Base-by-base conservation (phyloP, 2,113 vertebrate species). In the Catharus bicknelli region DNA sequence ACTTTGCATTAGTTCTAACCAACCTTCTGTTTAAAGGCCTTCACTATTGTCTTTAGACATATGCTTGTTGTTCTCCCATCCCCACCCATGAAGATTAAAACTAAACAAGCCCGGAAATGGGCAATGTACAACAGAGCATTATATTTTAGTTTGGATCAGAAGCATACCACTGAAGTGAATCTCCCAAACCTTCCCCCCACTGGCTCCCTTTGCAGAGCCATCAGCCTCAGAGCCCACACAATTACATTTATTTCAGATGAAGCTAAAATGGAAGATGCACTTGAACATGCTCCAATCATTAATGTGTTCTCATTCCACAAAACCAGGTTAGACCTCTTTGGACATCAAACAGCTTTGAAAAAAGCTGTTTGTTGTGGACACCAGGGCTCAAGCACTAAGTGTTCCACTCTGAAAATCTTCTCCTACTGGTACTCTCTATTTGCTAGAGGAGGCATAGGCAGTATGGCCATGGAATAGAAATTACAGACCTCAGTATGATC, bases 221-320 rank as follows among this genome's bases (percentile, higher is more conserved):
- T 51, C 26, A 22, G 32, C 43, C 64, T 75, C 57, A 40, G 26
- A 77, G 47, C n/a, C 54, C 53, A 64, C 15, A 42, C 10, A 3
- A 38, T n/a, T 3, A 10, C 6, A 53, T 45, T 79, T 76, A 25
- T 64, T 87, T 73, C 66, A 70, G 58, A 22, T 54, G 9, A 80
- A 93, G 66, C 32, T 34, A 57, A 93, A 88, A 45, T 14, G 55
- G 51, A 96, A 94, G 79, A 57, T 23, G 42, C 36, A 63, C n/a
- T 90, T 88, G 27, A 86, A 38, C 11, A 16, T 59, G 9, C 21
- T 83, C 50, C 63, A 83, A 32, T 17, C 62, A 54, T 50, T 54
- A 48, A 61, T 7, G 13, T 30, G 32, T 53, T 69, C 88, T 77
- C 34, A 51, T 68, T 73, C 19, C n/a, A 73, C 30, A 73, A 87